Evolutionary conservation across 2,888 invertebrate species (phyloP).

Genomic region (Melikaiella ostensackeni): DNA sequence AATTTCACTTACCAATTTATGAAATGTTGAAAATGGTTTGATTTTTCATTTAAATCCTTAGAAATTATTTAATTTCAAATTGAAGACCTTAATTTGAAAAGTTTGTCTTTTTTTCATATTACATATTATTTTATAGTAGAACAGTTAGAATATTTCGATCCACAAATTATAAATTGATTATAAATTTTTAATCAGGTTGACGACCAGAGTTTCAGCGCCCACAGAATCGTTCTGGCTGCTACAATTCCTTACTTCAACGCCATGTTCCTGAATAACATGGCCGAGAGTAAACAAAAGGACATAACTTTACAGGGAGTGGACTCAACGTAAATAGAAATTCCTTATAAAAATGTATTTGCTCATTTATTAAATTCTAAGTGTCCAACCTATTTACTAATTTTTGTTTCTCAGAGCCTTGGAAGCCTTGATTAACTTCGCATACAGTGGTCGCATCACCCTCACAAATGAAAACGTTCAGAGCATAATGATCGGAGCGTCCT

Average conservation of each 20-base stretch:
- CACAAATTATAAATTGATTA: not conserved
- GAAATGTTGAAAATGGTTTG: no score
- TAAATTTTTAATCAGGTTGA: slow-evolving; percentile 80
- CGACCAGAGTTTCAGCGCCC: slow-evolving; percentile 87
- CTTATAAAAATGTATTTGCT: not conserved
- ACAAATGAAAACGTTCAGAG: slow-evolving; percentile 90
- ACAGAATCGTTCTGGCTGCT: slow-evolving; percentile 90
- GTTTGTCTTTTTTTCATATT: no score
- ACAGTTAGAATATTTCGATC: not conserved
- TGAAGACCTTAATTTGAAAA: no score
- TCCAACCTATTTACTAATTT: slow-evolving; percentile 4
- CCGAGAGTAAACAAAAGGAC: slow-evolving; percentile 89
- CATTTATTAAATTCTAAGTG: slow-evolving; percentile 1
- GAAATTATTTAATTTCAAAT: no score
- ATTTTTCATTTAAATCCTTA: no score
- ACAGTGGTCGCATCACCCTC: slow-evolving; percentile 87
- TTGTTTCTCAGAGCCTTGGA: slow-evolving; percentile 82
- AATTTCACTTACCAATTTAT: no score
- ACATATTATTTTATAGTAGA: not conserved
- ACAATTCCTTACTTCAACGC: slow-evolving; percentile 94
- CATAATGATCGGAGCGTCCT: slow-evolving; percentile 90
- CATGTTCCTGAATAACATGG: slow-evolving; percentile 94
- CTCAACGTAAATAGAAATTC: slow-evolving; percentile 80
- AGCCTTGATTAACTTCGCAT: slow-evolving; percentile 90
- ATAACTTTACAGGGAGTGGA: slow-evolving; percentile 90